Conservation (phyloP, 2,113 vertebrate genomes). For the Leptobrachium leishanense region DNA sequence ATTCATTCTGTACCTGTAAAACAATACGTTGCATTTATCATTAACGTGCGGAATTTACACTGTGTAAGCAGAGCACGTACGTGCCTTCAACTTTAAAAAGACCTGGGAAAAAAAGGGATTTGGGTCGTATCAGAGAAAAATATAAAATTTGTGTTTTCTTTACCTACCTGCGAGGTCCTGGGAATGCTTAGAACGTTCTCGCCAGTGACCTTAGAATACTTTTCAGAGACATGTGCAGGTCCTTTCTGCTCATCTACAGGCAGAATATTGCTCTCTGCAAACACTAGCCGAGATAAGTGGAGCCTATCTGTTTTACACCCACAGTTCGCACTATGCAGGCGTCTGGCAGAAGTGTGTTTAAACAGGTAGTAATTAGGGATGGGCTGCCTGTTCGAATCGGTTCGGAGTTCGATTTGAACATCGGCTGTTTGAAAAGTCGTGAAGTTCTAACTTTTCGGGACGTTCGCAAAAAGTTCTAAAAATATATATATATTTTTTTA, state of each 20-base stretch:
- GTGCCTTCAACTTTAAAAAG: slow-evolving; percentile 2
- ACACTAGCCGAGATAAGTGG: too few species aligned
- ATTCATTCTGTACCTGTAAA: slow-evolving; percentile 20
- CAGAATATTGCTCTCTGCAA: too few species aligned
- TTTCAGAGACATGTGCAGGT: slow-evolving; percentile 21
- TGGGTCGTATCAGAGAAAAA: slow-evolving; percentile 32
- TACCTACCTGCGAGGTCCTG: slow-evolving; percentile 38
- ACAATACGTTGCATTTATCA: slow-evolving; percentile 27
- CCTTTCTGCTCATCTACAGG: neutral
- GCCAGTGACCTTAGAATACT: slow-evolving; percentile 40
- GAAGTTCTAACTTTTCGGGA: too few species aligned
- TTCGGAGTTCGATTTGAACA: too few species aligned
- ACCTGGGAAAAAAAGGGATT: slow-evolving; percentile 32
- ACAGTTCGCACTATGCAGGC: too few species aligned
- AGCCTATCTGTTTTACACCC: too few species aligned
- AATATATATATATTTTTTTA: too few species aligned
- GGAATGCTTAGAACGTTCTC: slow-evolving; percentile 28
- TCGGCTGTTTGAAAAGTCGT: too few species aligned
- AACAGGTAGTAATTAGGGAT: too few species aligned
- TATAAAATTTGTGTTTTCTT: slow-evolving; percentile 45
- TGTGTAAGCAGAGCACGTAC: slow-evolving; percentile 12
- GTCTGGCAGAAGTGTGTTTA: too few species aligned
- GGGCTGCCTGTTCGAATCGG: too few species aligned
- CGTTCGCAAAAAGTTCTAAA: too few species aligned
- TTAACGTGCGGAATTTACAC: slow-evolving; percentile 44